These are phyloP conservation scores for Ephestia elutella DNA, from an alignment of 1,140 invertebrate genomes.

Conservation along the genomic window DNA sequence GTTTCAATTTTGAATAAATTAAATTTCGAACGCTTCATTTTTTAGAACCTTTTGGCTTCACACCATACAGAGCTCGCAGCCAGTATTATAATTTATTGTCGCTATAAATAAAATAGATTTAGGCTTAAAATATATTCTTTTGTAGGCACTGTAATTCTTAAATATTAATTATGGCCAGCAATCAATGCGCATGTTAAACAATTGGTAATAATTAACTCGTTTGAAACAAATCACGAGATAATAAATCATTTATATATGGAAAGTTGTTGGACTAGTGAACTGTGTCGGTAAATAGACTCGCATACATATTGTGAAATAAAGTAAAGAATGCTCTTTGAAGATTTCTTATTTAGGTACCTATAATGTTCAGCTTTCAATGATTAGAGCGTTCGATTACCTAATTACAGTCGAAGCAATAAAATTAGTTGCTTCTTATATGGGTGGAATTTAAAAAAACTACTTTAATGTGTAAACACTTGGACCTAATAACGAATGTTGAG, in stretches of 20 bases:
- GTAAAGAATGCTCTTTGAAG: no score
- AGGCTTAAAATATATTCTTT: slow-evolving; percentile 23
- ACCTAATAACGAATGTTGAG: no score
- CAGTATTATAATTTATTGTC: slow-evolving; percentile 67
- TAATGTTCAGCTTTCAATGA: no score
- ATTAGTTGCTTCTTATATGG: no score
- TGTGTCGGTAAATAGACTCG: not conserved
- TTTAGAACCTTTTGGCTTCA: slow-evolving; percentile 56
- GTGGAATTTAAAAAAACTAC: no score
- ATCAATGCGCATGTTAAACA: slow-evolving; percentile 7
- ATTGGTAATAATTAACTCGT: slow-evolving; percentile 6
- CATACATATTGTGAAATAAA: no score
- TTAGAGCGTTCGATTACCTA: no score
- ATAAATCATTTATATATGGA: not conserved
- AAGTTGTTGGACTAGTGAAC: not conserved
- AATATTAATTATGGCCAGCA: not conserved
- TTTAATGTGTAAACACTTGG: no score
- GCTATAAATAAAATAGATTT: slow-evolving; percentile 58
- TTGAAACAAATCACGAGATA: slow-evolving; percentile 6
- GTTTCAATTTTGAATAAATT: slow-evolving; percentile 75
- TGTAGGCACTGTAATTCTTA: not conserved
- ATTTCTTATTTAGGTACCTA: no score
- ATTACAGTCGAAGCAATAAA: no score
- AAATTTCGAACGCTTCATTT: slow-evolving; percentile 73
- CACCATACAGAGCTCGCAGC: slow-evolving; percentile 44